A percentile compares a stretch with the other conserved stretches of the same genome.
Evolutionary conservation across 64 coral and sea anemone genomes (phyloP).

Genomic region (Pachyseris speciosa): DNA sequence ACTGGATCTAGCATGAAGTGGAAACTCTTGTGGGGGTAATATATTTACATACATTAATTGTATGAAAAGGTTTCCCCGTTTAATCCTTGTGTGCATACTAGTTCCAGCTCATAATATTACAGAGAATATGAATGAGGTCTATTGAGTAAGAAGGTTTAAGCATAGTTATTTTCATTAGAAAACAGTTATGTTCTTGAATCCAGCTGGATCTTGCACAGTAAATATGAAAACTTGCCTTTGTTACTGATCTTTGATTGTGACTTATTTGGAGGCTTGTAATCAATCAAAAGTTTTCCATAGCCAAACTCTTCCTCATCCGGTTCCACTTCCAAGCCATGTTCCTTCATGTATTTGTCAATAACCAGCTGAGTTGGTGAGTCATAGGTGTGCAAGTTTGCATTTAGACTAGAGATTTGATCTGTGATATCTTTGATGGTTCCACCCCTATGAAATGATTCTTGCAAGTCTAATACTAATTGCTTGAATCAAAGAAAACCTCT

Average conservation of each 20-base stretch:
- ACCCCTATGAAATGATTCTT: slow-evolving; percentile 80
- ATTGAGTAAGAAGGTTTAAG: too few relatives aligned
- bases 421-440: slow-evolving; percentile 84
- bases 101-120: too few relatives aligned
- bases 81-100: too few relatives aligned
- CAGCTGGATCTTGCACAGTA: background rate
- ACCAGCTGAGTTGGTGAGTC: slow-evolving; percentile 83
- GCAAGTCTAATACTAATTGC: slow-evolving; percentile 11
- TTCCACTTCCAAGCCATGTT: slow-evolving; percentile 73
- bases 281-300: slow-evolving; percentile 81
- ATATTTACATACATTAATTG: too few relatives aligned
- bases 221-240: slow-evolving; percentile 84
- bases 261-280: slow-evolving; percentile 83
- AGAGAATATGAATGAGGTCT: too few relatives aligned
- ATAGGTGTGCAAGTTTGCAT: slow-evolving; percentile 46
- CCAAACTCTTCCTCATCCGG: slow-evolving; percentile 89
- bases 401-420: slow-evolving; percentile 76
- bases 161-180: too few relatives aligned
- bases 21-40: too few relatives aligned
- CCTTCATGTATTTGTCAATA: slow-evolving; percentile 91
- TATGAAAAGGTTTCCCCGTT: too few relatives aligned
- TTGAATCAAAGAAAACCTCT: background rate
- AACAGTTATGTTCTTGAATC: background rate
- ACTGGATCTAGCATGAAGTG: too few relatives aligned
- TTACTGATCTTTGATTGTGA: slow-evolving; percentile 58